Percentiles rank a stretch among this genome's conserved stretches.
phyloP scores from a whole-genome alignment of 2,888 invertebrate species.

The Macrophya annulata region DNA sequence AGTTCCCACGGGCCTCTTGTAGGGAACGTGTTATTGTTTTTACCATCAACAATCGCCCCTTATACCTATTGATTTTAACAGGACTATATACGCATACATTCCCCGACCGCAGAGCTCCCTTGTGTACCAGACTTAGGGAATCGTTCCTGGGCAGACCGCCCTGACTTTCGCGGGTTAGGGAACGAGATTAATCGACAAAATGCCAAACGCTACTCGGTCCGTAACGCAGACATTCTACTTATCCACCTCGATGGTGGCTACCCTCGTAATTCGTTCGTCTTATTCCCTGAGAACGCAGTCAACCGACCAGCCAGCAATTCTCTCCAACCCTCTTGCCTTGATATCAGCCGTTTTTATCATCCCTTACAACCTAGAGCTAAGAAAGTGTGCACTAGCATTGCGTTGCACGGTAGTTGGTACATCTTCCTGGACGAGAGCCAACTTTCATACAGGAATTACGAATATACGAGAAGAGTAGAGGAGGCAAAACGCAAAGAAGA shows the following conservation, averaged over 20 bases:
- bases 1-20: conserved; percentile 34
- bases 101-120: neutral
- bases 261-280: conserved; percentile 47
- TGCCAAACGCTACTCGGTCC: conserved; percentile 41
- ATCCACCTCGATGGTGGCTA: conserved; percentile 30
- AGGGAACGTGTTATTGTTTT: conserved; percentile 38
- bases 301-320: conserved; percentile 40
- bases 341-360: conserved; percentile 8
- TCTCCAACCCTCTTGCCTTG: neutral
- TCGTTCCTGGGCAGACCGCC: conserved; percentile 27
- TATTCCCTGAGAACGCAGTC: conserved; percentile 15
- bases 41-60: conserved; percentile 28
- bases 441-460: conserved; percentile 48
- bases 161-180: conserved; percentile 19
- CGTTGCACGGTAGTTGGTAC: conserved; percentile 49
- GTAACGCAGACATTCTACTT: conserved; percentile 40
- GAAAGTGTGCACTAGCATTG: conserved; percentile 40
- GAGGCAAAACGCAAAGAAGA: neutral
- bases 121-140: conserved; percentile 4
- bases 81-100: neutral
- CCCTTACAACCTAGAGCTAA: conserved; percentile 7
- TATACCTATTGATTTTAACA: conserved; percentile 43
- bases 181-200: conserved; percentile 43
- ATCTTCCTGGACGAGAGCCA: conserved; percentile 54
- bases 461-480: conserved; percentile 47